Evolutionary conservation across 2,113 vertebrate species (phyloP).

Genomic region (Dolichallabes microphthalmus): DNA sequence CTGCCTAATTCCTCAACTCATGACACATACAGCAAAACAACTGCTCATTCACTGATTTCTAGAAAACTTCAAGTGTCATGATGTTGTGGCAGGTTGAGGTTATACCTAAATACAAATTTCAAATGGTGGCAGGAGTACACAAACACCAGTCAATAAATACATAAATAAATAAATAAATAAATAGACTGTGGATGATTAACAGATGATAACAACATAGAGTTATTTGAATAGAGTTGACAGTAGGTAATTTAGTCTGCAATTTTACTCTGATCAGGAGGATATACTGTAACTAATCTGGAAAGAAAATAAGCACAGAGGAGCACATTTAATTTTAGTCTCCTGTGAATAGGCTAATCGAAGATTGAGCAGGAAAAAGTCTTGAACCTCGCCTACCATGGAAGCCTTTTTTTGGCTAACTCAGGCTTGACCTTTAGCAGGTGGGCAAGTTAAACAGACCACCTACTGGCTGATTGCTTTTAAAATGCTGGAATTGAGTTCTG

Average conservation of each 20-base stretch:
- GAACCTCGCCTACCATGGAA: conserved; percentile 56
- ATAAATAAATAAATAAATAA: background rate
- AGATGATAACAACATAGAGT: background rate
- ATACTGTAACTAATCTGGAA: background rate
- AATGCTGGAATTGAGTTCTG: conserved; percentile 35
- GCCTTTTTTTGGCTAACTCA: conserved; percentile 63
- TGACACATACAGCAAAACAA: background rate
- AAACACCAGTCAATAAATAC: too few relatives aligned
- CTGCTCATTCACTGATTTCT: background rate
- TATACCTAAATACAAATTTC: background rate
- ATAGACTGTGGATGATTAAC: background rate
- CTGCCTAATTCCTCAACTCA: too few relatives aligned
- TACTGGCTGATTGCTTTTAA: conserved; percentile 60
- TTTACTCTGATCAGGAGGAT: background rate
- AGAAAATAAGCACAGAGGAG: background rate
- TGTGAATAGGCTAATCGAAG: conserved; percentile 34
- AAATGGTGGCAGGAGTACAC: too few relatives aligned
- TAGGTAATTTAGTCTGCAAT: background rate
- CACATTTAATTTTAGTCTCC: background rate
- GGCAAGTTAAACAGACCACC: conserved; percentile 57
- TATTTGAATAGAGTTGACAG: background rate
- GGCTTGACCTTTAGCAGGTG: conserved; percentile 65
- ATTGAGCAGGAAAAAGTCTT: conserved; percentile 38
- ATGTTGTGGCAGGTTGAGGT: background rate
- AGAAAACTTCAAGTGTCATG: background rate